These are phyloP conservation scores for Lycophotia porphyrea DNA, from an alignment of 2,888 invertebrate species.

Conservation along the genomic window DNA sequence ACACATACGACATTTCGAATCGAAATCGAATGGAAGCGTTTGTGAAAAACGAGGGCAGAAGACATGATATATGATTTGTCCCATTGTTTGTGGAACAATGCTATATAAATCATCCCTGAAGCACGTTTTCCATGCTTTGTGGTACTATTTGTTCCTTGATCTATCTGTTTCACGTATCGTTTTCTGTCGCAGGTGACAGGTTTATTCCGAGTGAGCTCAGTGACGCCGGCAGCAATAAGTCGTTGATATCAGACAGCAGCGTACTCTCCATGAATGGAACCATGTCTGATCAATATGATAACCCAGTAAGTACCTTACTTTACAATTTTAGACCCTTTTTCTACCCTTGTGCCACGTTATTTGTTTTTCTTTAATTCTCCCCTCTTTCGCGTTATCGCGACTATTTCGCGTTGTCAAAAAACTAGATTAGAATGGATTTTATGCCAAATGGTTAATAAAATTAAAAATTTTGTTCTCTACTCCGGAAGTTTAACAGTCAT, in stretches of 20 bases:
- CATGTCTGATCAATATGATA: constrained; percentile 83
- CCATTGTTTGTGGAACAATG: background rate
- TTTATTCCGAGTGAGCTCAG: constrained; percentile 85
- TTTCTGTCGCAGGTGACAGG: constrained; percentile 77
- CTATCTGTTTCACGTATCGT: background rate
- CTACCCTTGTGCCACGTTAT: no score
- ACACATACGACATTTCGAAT: no score
- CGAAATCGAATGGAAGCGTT: no score
- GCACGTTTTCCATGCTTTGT: background rate
- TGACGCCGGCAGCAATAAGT: constrained; percentile 86
- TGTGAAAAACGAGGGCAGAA: no score
- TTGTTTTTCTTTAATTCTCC: no score
- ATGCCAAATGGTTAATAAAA: no score
- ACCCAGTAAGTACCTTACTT: constrained; percentile 76
- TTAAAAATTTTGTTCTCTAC: no score
- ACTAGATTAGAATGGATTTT: no score
- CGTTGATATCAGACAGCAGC: constrained; percentile 84
- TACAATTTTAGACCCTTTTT: background rate
- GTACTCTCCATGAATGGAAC: constrained; percentile 84
- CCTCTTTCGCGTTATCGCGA: no score
- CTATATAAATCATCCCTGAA: background rate
- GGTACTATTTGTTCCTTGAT: background rate
- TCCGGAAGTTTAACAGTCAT: no score
- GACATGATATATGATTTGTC: background rate
- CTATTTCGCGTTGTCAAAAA: no score